Evolutionary conservation across 2,797 vertebrate species (phyloP).

Genomic region (Pogoniulus pusillus): DNA sequence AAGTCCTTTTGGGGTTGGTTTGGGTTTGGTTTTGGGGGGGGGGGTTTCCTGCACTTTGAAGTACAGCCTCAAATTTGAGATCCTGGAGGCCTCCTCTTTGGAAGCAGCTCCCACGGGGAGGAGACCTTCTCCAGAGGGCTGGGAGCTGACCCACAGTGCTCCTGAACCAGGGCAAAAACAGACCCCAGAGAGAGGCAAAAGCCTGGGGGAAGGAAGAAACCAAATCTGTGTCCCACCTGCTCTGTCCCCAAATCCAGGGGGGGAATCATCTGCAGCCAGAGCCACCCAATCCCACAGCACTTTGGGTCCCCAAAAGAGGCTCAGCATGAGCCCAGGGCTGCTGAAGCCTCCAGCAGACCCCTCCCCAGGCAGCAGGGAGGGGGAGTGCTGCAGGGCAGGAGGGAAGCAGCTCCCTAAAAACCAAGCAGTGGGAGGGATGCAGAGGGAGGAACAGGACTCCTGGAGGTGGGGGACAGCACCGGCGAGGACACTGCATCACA

Average conservation of each 20-base stretch:
- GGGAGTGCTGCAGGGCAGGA: neutral
- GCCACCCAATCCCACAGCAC: fast-evolving
- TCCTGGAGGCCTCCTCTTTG: neutral
- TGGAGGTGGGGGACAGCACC: neutral
- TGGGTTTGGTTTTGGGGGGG: too few relatives aligned
- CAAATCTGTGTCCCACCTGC: neutral
- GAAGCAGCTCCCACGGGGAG: neutral
- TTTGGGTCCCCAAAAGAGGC: neutral
- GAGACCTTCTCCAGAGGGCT: neutral
- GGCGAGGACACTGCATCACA: neutral
- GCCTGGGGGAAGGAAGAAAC: neutral
- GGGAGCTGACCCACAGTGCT: neutral
- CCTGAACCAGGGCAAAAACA: neutral
- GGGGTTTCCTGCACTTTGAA: neutral
- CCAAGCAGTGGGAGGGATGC: neutral
- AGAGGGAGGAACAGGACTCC: neutral
- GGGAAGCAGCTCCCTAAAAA: neutral
- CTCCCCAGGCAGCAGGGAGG: neutral
- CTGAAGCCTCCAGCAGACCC: neutral
- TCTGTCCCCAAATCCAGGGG: neutral
- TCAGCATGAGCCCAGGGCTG: fast-evolving
- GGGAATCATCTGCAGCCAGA: neutral
- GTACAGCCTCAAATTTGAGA: neutral
- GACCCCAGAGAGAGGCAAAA: fast-evolving
- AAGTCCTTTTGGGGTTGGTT: neutral